Conservation (phyloP, 2,888 invertebrate species). For the Toxonevra muliebris region DNA sequence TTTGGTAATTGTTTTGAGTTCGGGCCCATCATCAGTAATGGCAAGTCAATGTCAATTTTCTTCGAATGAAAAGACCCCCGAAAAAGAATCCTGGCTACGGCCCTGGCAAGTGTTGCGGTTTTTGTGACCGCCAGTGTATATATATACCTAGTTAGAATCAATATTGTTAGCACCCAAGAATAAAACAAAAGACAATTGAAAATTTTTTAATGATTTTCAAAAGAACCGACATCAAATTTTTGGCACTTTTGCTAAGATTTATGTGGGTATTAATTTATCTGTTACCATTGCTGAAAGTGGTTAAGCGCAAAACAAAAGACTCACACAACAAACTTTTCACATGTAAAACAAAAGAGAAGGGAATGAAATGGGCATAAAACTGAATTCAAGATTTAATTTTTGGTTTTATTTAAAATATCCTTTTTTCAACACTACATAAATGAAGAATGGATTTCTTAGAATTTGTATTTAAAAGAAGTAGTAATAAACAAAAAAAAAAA, state of each 20-base stretch:
- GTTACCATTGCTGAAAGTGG: background rate
- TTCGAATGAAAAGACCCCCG: no score
- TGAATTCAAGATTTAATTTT: no score
- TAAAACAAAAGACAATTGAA: no score
- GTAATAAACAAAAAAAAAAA: no score
- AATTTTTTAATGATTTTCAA: constrained; percentile 10
- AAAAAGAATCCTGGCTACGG: no score
- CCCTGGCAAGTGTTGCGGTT: no score
- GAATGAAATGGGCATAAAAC: constrained; percentile 23
- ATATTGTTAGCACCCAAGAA: no score
- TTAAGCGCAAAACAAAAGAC: constrained; percentile 8
- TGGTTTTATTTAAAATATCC: constrained; percentile 21
- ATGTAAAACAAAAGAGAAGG: background rate
- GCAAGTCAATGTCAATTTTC: no score
- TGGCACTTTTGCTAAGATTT: background rate
- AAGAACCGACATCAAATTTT: background rate
- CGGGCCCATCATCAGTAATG: no score
- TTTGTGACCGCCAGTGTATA: no score
- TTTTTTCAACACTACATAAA: constrained; percentile 13
- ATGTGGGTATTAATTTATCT: background rate
- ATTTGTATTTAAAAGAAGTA: background rate
- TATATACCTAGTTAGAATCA: no score
- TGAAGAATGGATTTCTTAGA: constrained; percentile 13
- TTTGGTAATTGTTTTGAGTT: no score
- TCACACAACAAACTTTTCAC: constrained; percentile 15